phyloP scores from a whole-genome alignment of 2,888 invertebrate genomes.

The Pseudococcus viburni region DNA sequence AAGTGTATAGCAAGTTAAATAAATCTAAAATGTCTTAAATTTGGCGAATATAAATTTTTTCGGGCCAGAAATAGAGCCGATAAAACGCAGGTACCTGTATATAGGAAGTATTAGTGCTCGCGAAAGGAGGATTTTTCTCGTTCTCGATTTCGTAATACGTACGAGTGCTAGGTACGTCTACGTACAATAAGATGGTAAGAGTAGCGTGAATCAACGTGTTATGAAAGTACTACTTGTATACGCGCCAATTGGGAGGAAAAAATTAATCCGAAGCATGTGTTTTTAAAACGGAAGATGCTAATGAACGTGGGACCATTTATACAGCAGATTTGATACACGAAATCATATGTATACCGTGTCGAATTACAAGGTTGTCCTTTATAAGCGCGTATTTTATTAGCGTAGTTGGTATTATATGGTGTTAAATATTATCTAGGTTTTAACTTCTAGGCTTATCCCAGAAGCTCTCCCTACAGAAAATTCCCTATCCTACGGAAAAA shows the following conservation, averaged over 20 bases:
- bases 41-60: slow-evolving; percentile 6
- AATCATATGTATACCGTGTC: slow-evolving; percentile 55
- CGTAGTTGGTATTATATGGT: slow-evolving; percentile 16
- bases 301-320: slow-evolving; percentile 60
- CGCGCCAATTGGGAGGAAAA: slow-evolving; percentile 61
- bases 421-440: slow-evolving; percentile 30
- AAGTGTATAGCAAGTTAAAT: not conserved
- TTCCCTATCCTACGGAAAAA: not conserved
- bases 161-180: no score
- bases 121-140: not conserved
- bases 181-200: not conserved
- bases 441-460: not conserved
- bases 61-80: not conserved
- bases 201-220: slow-evolving; percentile 26
- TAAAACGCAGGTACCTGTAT: not conserved
- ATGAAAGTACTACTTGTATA: not conserved
- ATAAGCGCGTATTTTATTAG: slow-evolving; percentile 36
- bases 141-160: slow-evolving; percentile 5
- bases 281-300: slow-evolving; percentile 59
- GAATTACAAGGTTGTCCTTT: slow-evolving; percentile 62
- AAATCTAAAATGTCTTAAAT: not conserved
- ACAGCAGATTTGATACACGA: slow-evolving; percentile 36
- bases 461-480: not conserved
- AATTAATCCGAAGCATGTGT: slow-evolving; percentile 61
- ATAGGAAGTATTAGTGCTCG: not conserved